Conservation (phyloP, 2,797 vertebrate genomes). For the Scolopax bukidnonensis region DNA sequence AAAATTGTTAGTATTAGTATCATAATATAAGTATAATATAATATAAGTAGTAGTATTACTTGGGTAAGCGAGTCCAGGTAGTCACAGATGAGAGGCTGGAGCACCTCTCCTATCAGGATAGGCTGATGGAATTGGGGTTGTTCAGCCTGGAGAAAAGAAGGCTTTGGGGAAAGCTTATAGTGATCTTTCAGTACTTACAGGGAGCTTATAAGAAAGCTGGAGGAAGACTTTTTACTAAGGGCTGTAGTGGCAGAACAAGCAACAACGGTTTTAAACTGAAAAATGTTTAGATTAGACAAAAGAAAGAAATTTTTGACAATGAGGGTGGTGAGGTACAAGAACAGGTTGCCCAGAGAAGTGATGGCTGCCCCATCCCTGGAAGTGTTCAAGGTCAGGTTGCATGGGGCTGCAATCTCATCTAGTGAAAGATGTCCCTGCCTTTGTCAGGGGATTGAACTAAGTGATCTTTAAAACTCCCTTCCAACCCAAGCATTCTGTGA, state of each 20-base stretch:
- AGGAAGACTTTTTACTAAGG: neutral
- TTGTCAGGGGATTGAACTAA: neutral
- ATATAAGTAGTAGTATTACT: neutral
- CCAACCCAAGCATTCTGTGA: neutral
- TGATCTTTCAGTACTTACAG: neutral
- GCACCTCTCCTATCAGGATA: neutral
- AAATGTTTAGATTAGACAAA: neutral
- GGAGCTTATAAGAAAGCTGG: neutral
- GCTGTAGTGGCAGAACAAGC: neutral
- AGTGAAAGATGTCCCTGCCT: neutral
- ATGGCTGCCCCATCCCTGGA: neutral
- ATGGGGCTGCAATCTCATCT: neutral
- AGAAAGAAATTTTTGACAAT: neutral
- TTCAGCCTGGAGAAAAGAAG: neutral
- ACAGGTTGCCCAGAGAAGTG: neutral
- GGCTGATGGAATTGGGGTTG: neutral
- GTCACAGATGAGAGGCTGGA: neutral
- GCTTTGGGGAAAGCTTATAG: neutral
- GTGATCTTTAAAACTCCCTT: neutral
- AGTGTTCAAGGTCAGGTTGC: neutral
- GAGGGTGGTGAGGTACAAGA: neutral
- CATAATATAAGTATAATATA: too few species aligned
- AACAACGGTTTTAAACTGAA: neutral
- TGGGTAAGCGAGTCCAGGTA: neutral
- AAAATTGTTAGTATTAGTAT: neutral